Evolutionary conservation across 1,140 invertebrate species (phyloP), one percentile per base, ranked within the genome.

Genomic region (Calycopis cecrops): DNA sequence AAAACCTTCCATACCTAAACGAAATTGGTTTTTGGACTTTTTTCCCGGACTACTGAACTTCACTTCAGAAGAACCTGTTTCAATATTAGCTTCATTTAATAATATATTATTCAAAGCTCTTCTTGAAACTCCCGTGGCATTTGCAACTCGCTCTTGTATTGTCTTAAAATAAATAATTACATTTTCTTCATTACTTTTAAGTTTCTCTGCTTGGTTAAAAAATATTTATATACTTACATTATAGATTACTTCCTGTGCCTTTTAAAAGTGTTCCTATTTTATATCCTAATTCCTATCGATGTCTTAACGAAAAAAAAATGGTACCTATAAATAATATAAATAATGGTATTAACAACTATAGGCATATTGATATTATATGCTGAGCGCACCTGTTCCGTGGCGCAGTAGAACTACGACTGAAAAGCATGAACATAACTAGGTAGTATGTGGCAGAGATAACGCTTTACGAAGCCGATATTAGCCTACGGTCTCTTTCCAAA

Each of bases 1-100:
- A 55, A 48, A 48, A 55, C 35, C 42, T 28, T 55, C 54, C 38
- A 40, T 40, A 40, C 12, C 12, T 14, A 40, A 40, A 40, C 38
- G 38, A 40, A 40, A 40, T 44, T 44, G 40, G 12, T 56, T 60
- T 55, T 52, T 60, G 50, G 52, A 47, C 52, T 33, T 48, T 58
- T 48, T 58, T 58, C 52, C 33, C 17, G n/a, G 50, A 58, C 50
- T 37, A 16, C 42, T 48, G 40, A 52, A 58, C 33, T 58, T 48
- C 48, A 52, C 37, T 58, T 10, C 16, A 48, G 33, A 21, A 10
- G 56, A 48, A 48, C n/a, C 14, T 50, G 47, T 56, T 56, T 56
- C 35, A 56, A 47, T 17, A 59, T 8, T 21, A 2, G 38, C 50
- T 40, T 52, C 50, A 11, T 52, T 52, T n/a, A n/a, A n/a, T 52